These are phyloP conservation scores for Panulirus ornatus DNA, from an alignment of 1,140 invertebrate genomes.

Conservation along the genomic window DNA sequence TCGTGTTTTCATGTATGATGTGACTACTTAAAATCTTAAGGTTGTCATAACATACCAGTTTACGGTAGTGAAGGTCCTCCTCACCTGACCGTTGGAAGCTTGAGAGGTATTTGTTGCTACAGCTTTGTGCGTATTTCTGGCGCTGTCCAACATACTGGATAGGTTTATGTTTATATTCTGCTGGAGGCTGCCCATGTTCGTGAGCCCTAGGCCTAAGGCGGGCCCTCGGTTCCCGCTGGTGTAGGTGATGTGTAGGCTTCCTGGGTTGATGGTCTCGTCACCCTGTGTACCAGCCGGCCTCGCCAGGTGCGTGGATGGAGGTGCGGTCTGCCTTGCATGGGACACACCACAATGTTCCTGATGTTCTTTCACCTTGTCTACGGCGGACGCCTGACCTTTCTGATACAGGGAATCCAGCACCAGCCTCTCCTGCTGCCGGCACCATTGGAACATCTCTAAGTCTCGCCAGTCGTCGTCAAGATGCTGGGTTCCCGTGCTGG, in stretches of 20 bases:
- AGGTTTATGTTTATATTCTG: slow-evolving; percentile 67
- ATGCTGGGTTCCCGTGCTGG: background rate
- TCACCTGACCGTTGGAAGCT: background rate
- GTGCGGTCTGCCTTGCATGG: background rate
- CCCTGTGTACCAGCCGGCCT: too few relatives aligned
- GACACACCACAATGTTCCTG: background rate
- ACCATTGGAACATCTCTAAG: slow-evolving; percentile 66
- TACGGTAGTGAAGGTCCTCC: background rate
- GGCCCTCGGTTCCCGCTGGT: slow-evolving; percentile 5
- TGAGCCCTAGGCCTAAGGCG: slow-evolving; percentile 20
- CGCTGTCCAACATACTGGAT: background rate
- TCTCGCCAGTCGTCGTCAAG: slow-evolving; percentile 53
- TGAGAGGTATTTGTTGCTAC: background rate
- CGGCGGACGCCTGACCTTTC: background rate
- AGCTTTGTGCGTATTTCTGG: background rate
- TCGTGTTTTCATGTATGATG: too few relatives aligned
- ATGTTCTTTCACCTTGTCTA: background rate
- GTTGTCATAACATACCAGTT: too few relatives aligned
- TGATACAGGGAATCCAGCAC: slow-evolving; percentile 40
- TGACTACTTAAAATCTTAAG: too few relatives aligned
- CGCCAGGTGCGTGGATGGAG: background rate
- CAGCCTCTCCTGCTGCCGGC: slow-evolving; percentile 48
- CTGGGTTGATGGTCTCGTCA: background rate
- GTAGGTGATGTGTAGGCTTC: slow-evolving; percentile 46
- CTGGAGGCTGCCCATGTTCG: slow-evolving; percentile 20